A percentile compares a stretch with the other conserved stretches of the same genome.
phyloP scores from a whole-genome alignment of 2,113 vertebrate species.

The Pionites leucogaster region DNA sequence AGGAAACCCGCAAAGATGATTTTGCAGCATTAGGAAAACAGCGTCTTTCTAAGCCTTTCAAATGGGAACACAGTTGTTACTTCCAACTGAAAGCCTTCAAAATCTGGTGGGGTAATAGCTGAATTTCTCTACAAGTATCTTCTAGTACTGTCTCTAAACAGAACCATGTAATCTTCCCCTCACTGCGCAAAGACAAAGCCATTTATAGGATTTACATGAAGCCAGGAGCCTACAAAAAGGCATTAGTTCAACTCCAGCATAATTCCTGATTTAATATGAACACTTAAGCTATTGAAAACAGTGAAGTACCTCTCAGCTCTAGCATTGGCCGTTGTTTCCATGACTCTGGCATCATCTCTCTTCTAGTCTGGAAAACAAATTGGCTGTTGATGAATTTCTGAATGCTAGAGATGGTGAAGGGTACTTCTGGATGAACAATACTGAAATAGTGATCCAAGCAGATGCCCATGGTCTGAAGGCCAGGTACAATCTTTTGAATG shows the following conservation, averaged over 20 bases:
- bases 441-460: conserved; percentile 75
- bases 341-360: conserved; percentile 74
- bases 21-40: not conserved
- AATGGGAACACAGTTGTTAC: not conserved
- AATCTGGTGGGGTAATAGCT: not conserved
- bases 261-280: not conserved
- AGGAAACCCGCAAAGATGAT: not conserved
- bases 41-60: not conserved
- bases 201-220: not conserved
- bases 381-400: conserved; percentile 78
- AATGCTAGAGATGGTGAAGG: conserved; percentile 75
- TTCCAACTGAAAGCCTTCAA: not conserved
- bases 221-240: not conserved
- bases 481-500: conserved; percentile 77
- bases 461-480: conserved; percentile 74
- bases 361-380: conserved; percentile 76
- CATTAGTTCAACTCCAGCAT: not conserved
- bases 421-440: conserved; percentile 73
- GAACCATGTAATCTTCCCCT: not conserved
- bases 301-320: conserved; percentile 68
- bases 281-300: not conserved
- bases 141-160: not conserved
- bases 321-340: conserved; percentile 75
- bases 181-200: not conserved
- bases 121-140: not conserved